These are phyloP conservation scores for Huso huso DNA, from an alignment of 2,797 vertebrate genomes.

Conservation along the genomic window DNA sequence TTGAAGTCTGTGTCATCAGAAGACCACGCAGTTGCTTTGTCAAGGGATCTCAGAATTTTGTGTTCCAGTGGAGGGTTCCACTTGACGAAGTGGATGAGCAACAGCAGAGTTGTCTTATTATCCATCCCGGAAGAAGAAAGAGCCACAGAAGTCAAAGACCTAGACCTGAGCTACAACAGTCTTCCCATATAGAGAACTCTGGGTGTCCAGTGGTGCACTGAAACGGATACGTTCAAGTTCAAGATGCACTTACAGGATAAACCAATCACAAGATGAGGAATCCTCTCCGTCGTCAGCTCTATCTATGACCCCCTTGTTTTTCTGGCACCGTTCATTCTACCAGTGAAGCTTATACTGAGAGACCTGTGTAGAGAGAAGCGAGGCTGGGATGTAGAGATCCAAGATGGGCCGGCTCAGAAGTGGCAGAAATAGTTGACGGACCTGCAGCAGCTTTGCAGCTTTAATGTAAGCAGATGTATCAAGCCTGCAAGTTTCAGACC, in stretches of 20 bases:
- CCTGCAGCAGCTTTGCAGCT: not conserved
- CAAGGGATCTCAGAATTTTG: too few relatives aligned
- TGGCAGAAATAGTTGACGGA: not conserved
- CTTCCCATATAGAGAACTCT: conserved; percentile 13
- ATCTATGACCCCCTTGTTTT: conserved; percentile 8
- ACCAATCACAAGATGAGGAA: conserved; percentile 8
- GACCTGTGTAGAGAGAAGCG: conserved; percentile 9
- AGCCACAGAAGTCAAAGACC: conserved; percentile 7
- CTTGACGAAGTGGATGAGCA: conserved; percentile 11
- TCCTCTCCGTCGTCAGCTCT: conserved; percentile 14
- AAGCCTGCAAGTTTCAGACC: not conserved
- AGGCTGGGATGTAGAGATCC: conserved; percentile 8
- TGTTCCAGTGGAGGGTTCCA: conserved; percentile 16
- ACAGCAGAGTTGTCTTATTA: conserved; percentile 6
- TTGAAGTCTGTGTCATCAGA: not conserved
- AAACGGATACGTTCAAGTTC: conserved; percentile 18
- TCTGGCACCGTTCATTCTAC: conserved; percentile 18
- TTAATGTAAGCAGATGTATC: not conserved
- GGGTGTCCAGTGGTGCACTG: conserved; percentile 10
- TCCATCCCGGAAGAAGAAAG: conserved; percentile 7
- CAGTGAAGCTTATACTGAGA: conserved; percentile 16
- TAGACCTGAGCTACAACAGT: conserved; percentile 8
- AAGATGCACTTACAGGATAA: conserved; percentile 7
- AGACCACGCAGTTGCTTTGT: too few relatives aligned
- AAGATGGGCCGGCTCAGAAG: not conserved